These are phyloP conservation scores for Xiphias gladius DNA, from an alignment of 2,113 vertebrate species.

Conservation along the genomic window DNA sequence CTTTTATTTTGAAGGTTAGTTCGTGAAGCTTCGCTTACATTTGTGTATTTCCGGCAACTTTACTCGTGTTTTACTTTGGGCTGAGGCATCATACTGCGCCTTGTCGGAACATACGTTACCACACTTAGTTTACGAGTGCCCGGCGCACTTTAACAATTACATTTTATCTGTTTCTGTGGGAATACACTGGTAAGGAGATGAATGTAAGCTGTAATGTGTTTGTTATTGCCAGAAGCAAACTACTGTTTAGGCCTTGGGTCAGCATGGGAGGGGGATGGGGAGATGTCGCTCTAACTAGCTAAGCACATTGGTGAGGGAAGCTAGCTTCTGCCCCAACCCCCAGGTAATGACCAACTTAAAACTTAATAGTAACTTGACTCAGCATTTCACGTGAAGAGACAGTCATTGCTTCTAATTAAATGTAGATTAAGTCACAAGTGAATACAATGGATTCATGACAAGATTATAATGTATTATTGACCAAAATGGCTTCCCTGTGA, in stretches of 20 bases:
- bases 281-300: conserved; percentile 43
- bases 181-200: conserved; percentile 6
- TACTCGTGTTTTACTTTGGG: background rate
- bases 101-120: background rate
- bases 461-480: background rate
- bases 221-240: background rate
- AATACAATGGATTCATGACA: background rate
- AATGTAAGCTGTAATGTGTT: background rate
- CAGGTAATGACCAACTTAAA: background rate
- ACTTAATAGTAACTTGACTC: background rate
- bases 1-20: conserved; percentile 45
- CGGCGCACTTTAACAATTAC: background rate
- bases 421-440: background rate
- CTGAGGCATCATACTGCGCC: background rate
- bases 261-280: conserved; percentile 54
- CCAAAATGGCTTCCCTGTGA: conserved; percentile 22
- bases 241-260: conserved; percentile 25
- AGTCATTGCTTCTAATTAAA: background rate
- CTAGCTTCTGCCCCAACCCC: conserved; percentile 18
- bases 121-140: background rate
- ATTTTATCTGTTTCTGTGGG: background rate
- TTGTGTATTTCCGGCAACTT: conserved; percentile 42
- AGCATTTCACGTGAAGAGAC: background rate
- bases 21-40: too few species aligned
- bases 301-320: conserved; percentile 33